A percentile compares a stretch with the other conserved stretches of the same genome.
These are phyloP conservation scores for Drosophila albomicans DNA, from an alignment of 1,140 invertebrate species.

Conservation along the genomic window DNA sequence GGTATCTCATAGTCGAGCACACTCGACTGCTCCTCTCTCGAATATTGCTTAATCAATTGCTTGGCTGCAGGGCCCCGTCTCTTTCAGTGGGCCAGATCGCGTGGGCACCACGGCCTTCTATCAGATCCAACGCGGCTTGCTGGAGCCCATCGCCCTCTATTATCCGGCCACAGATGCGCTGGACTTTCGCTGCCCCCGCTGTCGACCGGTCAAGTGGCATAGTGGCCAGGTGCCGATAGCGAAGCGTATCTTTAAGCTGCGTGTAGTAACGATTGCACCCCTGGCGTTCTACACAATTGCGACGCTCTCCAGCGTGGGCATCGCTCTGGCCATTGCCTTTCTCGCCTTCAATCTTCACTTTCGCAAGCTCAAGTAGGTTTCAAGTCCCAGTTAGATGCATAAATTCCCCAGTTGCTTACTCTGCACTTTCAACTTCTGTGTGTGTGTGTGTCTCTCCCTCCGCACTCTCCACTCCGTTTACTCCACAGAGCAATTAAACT, in stretches of 20 bases:
- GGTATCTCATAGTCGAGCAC: no score
- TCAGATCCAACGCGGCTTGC: conserved; percentile 92
- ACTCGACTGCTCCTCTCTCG: no score
- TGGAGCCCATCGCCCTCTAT: conserved; percentile 91
- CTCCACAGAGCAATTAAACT: conserved; percentile 92
- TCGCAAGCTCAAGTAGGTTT: conserved; percentile 91
- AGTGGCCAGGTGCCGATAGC: conserved; percentile 91
- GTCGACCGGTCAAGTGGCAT: conserved; percentile 90
- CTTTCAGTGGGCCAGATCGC: conserved; percentile 93
- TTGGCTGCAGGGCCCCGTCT: conserved; percentile 90
- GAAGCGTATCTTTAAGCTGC: conserved; percentile 89
- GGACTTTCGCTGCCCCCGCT: conserved; percentile 90
- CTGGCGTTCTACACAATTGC: conserved; percentile 90
- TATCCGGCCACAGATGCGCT: conserved; percentile 88
- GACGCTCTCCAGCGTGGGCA: conserved; percentile 90
- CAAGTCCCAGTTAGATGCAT: background rate
- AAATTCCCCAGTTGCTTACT: conserved; percentile 44
- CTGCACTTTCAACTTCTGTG: conserved; percentile 42
- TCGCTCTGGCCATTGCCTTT: conserved; percentile 91
- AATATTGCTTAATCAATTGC: background rate
- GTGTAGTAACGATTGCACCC: conserved; percentile 91
- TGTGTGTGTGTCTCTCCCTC: background rate
- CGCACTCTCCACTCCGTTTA: conserved; percentile 5
- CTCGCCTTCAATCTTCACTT: conserved; percentile 95
- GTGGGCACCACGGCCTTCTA: conserved; percentile 93